These are phyloP conservation scores for Oreochromis tanganicae DNA, from an alignment of 2,113 vertebrate genomes.

Conservation along the genomic window DNA sequence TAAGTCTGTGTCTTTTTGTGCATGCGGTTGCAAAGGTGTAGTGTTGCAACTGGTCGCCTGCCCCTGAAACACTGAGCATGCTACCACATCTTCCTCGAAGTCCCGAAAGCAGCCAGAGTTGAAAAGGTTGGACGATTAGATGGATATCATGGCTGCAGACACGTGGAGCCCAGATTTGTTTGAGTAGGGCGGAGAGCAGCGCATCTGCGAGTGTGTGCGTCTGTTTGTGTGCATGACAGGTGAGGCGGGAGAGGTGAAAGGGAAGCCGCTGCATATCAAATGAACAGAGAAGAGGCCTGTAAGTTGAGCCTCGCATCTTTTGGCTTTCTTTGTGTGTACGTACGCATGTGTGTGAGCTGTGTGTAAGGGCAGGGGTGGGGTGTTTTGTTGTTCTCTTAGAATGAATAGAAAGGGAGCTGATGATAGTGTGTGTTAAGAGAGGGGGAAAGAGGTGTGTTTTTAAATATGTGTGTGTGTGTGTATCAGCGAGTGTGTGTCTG, in stretches of 20 bases:
- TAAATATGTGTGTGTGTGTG: not conserved
- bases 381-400: conserved; percentile 53
- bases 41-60: conserved; percentile 45
- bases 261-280: conserved; percentile 59
- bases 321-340: conserved; percentile 20
- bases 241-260: conserved; percentile 23
- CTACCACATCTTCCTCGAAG: not conserved
- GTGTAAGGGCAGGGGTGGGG: not conserved
- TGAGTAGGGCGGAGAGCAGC: conserved; percentile 30
- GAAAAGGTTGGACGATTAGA: conserved; percentile 47
- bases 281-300: conserved; percentile 57
- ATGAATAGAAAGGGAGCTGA: conserved; percentile 46
- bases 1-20: not conserved
- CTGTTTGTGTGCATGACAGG: not conserved
- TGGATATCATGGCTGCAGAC: conserved; percentile 46
- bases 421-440: conserved; percentile 35
- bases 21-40: conserved; percentile 19
- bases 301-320: conserved; percentile 39
- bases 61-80: conserved; percentile 23
- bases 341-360: not conserved
- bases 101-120: conserved; percentile 12
- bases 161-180: conserved; percentile 59
- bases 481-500: not conserved
- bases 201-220: not conserved
- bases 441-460: not conserved